Evolutionary conservation across 2,113 vertebrate species (phyloP).

Genomic region (Protobothrops flavoviridis): DNA sequence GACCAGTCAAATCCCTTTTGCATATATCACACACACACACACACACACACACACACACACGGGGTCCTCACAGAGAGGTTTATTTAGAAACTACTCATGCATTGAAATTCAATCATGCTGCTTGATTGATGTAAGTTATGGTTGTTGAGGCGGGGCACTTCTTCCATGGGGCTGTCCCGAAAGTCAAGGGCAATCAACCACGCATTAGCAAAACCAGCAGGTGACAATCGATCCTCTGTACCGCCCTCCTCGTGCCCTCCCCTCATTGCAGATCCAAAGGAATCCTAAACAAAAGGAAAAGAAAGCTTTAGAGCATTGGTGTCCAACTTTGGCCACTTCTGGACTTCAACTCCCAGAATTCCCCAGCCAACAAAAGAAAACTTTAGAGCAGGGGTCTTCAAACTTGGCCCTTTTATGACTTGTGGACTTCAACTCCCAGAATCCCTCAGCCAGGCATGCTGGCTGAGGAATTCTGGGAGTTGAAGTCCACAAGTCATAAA

Average conservation of each 20-base stretch:
- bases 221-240: background rate
- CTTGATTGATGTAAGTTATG: background rate
- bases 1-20: background rate
- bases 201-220: background rate
- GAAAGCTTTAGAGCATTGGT: background rate
- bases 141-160: background rate
- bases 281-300: background rate
- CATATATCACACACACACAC: background rate
- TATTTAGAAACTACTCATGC: background rate
- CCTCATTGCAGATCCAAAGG: background rate
- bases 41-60: background rate
- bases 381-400: no score
- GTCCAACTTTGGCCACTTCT: background rate
- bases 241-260: background rate
- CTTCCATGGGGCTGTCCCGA: background rate
- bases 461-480: background rate
- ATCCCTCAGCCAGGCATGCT: no score
- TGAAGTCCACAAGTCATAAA: background rate
- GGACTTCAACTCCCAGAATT: background rate
- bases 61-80: background rate
- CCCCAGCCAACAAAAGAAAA: background rate
- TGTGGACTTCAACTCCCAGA: no score
- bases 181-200: background rate
- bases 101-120: background rate
- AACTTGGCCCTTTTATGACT: no score